A percentile compares a stretch with the other conserved stretches of the same genome.
phyloP scores from a whole-genome alignment of 2,113 vertebrate genomes.

The Lepisosteus oculatus region DNA sequence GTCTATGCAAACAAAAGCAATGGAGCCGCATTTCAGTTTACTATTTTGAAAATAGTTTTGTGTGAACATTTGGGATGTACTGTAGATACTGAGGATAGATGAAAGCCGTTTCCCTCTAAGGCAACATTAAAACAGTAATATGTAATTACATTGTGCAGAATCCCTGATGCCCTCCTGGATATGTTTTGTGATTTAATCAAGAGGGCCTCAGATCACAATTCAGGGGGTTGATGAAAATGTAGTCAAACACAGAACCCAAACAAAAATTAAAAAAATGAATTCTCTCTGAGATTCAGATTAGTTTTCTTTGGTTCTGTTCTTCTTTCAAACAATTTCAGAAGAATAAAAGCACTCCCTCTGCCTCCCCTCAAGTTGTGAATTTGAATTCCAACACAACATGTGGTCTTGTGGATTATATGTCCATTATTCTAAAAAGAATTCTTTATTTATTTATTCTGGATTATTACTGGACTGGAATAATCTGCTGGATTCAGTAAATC shows the following conservation, averaged over 20 bases:
- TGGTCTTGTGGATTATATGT: slow-evolving; percentile 11
- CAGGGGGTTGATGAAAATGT: no score
- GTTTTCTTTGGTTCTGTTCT: neutral
- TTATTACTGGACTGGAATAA: slow-evolving; percentile 7
- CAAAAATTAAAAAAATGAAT: no score
- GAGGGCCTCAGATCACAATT: neutral
- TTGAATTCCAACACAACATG: slow-evolving; percentile 6
- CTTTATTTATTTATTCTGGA: neutral
- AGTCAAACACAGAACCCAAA: no score
- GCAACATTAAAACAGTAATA: neutral
- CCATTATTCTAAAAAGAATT: slow-evolving; percentile 12
- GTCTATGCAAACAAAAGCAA: no score
- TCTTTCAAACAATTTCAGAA: neutral
- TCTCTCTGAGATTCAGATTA: neutral
- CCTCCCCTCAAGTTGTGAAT: neutral
- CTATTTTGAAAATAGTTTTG: no score
- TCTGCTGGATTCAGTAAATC: slow-evolving; percentile 8
- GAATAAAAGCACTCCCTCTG: neutral
- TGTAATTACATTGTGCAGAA: no score
- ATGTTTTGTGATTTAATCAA: neutral
- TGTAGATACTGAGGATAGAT: neutral
- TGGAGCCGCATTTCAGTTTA: no score
- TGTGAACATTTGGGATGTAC: no score
- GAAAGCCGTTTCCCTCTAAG: neutral
- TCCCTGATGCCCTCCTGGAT: neutral